Percentiles rank a stretch among this genome's conserved stretches.
phyloP scores from a whole-genome alignment of 37 sponge, comb jelly and placozoan species.

The Cliona cf. orientalis region DNA sequence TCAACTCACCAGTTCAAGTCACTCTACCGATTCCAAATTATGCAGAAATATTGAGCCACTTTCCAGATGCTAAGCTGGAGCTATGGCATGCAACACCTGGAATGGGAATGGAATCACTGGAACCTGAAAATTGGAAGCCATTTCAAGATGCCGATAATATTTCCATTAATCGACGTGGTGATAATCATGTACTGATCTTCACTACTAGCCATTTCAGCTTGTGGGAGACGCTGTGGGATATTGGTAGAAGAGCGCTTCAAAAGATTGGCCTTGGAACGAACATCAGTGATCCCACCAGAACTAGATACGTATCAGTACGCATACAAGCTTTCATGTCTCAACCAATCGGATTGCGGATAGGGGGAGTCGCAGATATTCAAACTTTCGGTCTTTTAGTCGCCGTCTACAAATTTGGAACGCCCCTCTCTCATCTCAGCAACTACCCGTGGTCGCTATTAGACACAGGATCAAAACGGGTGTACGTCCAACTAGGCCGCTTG shows the following conservation, averaged over 20 bases:
- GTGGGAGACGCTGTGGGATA: slow-evolving; percentile 50
- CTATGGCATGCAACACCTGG: slow-evolving; percentile 15
- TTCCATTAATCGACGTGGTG: not conserved
- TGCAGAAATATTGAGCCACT: not conserved
- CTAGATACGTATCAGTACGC: slow-evolving; percentile 20
- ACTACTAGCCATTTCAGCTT: slow-evolving; percentile 57
- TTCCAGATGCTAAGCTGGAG: slow-evolving; percentile 5
- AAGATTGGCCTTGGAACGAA: slow-evolving; percentile 25
- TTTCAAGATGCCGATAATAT: not conserved
- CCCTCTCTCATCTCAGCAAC: slow-evolving; percentile 40
- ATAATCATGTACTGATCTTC: slow-evolving; percentile 20
- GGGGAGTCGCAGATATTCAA: too few relatives aligned
- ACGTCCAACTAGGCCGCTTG: slow-evolving; percentile 32
- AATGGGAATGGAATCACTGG: not conserved
- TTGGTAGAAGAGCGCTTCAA: slow-evolving; percentile 18
- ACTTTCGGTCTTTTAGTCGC: slow-evolving; percentile 44
- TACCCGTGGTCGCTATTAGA: slow-evolving; percentile 58
- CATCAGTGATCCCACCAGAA: not conserved
- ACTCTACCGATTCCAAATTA: slow-evolving; percentile 47
- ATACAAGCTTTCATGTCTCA: slow-evolving; percentile 65
- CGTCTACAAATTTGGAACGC: slow-evolving; percentile 67
- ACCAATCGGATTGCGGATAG: slow-evolving; percentile 21
- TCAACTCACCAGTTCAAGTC: slow-evolving; percentile 37
- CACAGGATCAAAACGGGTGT: slow-evolving; percentile 21
- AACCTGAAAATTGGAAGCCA: not conserved